These are phyloP conservation scores for Podargus strigoides DNA, from an alignment of 2,797 vertebrate species.

Conservation along the genomic window DNA sequence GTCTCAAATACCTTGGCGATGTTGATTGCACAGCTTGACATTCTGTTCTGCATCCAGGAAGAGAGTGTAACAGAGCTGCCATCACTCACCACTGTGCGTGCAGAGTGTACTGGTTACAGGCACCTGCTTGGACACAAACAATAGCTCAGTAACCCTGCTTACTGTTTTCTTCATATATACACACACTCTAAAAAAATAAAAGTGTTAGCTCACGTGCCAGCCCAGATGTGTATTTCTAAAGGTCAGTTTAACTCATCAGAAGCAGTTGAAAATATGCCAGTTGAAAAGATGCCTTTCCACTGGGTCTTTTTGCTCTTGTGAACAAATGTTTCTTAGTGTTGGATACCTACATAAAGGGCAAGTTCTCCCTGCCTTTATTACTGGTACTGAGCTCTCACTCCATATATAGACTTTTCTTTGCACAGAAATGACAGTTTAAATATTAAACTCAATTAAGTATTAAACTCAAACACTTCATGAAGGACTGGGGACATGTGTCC, in stretches of 20 bases:
- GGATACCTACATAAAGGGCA: slow-evolving; percentile 15
- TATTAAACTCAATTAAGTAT: neutral
- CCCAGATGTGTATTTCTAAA: slow-evolving; percentile 8
- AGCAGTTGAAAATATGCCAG: slow-evolving; percentile 17
- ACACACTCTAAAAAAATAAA: neutral
- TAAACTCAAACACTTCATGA: neutral
- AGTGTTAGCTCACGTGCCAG: neutral
- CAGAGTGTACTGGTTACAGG: neutral
- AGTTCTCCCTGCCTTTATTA: neutral
- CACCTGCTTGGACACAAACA: neutral
- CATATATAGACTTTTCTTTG: neutral
- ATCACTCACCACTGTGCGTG: neutral
- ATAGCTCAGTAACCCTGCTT: neutral
- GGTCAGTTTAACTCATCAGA: slow-evolving; percentile 45
- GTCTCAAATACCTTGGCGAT: neutral
- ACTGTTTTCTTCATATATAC: neutral
- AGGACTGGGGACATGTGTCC: neutral
- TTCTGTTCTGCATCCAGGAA: neutral
- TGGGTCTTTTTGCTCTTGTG: slow-evolving; percentile 43
- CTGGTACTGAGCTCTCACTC: neutral
- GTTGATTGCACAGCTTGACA: neutral
- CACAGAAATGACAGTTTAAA: neutral
- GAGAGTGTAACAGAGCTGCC: neutral
- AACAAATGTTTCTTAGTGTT: slow-evolving; percentile 9
- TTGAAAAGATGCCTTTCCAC: slow-evolving; percentile 20